Base-by-base conservation (phyloP, 2,113 vertebrate genomes). In the Scomber japonicus region DNA sequence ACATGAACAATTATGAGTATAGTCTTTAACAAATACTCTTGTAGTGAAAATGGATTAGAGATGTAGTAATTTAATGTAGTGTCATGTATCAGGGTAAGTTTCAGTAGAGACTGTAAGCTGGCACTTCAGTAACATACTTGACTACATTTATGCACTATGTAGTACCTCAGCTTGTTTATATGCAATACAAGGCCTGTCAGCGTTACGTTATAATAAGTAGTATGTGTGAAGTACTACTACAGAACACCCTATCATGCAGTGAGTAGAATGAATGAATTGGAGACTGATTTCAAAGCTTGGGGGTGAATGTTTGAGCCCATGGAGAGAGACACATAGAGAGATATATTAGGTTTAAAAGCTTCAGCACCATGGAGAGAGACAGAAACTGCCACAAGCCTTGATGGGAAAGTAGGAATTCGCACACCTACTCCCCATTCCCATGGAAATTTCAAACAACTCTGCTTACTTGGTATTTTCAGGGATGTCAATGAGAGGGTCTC, bases 251-350 rank as follows among this genome's bases (percentile, higher is more conserved):
- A 70, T 61, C 68, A 71, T 45, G 55, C n/a, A 19, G 27, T 44
- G 73, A 71, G 70, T 16, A 64, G 14, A 55, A 53, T 56, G 35
- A 68, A 15, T 56, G 57, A 56, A 55, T 70, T n/a, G 19, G 44
- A 46, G 64, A 66, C 78, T 63, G 66, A 54, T 77, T 78, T 71
- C 4, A 1, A 57, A 45, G 75, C 21, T 63, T 65, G 49, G 55
- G 21, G 40, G 19, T 61, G 44, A 68, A 40, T 77, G 50, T 81
- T 86, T 86, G 74, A 84, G 81, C 69, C 69, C 85, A 75, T 30
- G 62, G 86, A 91, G 30, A 91, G 73, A 75, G 53, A 66, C 62
- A 50, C 54, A 59, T 7, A 63, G 5, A 55, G 30, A 30, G 17
- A 55, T 31, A 49, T 80, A 17, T 48, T 46, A 16, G 45, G 13